Percentiles rank a stretch among this genome's conserved stretches.
Evolutionary conservation across 2,888 invertebrate species (phyloP).

Genomic region (Ornithoptera alexandrae): DNA sequence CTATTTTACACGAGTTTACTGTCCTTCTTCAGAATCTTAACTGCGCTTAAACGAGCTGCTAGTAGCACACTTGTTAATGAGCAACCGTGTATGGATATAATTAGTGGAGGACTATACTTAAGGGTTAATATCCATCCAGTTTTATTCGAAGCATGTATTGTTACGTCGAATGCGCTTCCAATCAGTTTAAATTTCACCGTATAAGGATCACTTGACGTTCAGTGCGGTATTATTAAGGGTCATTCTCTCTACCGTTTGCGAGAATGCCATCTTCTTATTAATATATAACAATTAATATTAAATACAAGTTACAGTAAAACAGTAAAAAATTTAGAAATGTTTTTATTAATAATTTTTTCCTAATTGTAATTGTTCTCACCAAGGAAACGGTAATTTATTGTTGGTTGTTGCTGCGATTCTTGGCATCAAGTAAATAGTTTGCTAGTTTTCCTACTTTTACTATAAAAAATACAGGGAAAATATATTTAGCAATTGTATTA

Average conservation of each 20-base stretch:
- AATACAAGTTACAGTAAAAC: no score
- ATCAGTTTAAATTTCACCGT: slow-evolving; percentile 42
- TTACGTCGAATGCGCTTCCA: slow-evolving; percentile 62
- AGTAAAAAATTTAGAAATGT: no score
- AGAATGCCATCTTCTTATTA: neutral
- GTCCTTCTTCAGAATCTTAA: slow-evolving; percentile 22
- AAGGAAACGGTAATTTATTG: no score
- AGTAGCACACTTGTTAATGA: slow-evolving; percentile 32
- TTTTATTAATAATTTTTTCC: no score
- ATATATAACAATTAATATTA: no score
- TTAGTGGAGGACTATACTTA: slow-evolving; percentile 55
- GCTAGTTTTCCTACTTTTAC: no score
- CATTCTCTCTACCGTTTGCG: slow-evolving; percentile 19
- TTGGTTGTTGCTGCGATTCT: no score
- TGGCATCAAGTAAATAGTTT: no score
- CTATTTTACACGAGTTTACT: slow-evolving; percentile 1
- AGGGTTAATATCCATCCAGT: slow-evolving; percentile 55
- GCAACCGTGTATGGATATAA: slow-evolving; percentile 66
- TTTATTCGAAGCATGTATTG: slow-evolving; percentile 58
- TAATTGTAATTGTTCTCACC: no score
- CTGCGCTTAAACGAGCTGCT: slow-evolving; percentile 33
- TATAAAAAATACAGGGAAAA: no score
- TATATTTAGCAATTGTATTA: no score
- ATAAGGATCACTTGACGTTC: slow-evolving; percentile 14
- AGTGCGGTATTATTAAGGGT: slow-evolving; percentile 18